A percentile compares a stretch with the other conserved stretches of the same genome.
phyloP scores from a whole-genome alignment of 2,113 vertebrate species.

The Gobio gobio region DNA sequence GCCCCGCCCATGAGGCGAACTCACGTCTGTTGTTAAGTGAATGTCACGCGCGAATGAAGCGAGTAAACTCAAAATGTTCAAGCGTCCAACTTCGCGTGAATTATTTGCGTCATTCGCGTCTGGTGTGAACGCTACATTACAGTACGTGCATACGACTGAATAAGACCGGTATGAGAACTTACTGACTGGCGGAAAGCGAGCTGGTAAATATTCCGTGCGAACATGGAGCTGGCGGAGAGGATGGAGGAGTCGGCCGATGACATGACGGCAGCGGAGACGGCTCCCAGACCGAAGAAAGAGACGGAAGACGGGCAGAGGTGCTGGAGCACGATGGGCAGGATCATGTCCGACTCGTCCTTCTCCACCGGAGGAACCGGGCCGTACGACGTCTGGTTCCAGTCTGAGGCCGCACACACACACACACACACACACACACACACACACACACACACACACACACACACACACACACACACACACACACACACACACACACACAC shows the following conservation, averaged over 20 bases:
- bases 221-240: conserved; percentile 97
- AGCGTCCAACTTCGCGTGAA: too few relatives aligned
- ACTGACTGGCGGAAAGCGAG: conserved; percentile 95
- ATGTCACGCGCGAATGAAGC: too few relatives aligned
- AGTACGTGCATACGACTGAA: too few relatives aligned
- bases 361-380: conserved; percentile 80
- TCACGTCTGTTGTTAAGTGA: too few relatives aligned
- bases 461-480: not conserved
- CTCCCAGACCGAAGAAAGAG: conserved; percentile 94
- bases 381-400: conserved; percentile 93
- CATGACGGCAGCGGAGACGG: conserved; percentile 96
- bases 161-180: conserved; percentile 58
- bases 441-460: not conserved
- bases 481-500: conserved; percentile 5
- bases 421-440: not conserved
- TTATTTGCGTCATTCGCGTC: too few relatives aligned
- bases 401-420: conserved; percentile 66
- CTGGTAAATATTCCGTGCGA: conserved; percentile 96
- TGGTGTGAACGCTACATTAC: too few relatives aligned
- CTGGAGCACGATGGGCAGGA: conserved; percentile 93
- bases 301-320: conserved; percentile 91
- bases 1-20: too few relatives aligned
- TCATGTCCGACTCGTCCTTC: conserved; percentile 91
- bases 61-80: too few relatives aligned
- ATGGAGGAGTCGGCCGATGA: conserved; percentile 97